These are phyloP conservation scores for Lagocephalus sceleratus DNA, from an alignment of 2,797 vertebrate genomes.

Conservation along the genomic window DNA sequence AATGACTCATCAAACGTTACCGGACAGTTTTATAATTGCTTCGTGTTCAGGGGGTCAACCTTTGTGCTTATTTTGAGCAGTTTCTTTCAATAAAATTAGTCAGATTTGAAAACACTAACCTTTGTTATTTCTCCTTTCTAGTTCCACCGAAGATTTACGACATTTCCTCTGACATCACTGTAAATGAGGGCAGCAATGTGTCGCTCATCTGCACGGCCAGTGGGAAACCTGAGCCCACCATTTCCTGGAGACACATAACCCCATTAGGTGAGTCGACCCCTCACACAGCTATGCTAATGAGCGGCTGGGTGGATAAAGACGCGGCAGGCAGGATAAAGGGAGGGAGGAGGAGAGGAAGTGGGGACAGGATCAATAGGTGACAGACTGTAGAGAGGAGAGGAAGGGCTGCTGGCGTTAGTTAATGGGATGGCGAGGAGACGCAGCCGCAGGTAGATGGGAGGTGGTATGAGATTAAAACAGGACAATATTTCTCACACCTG, in stretches of 20 bases:
- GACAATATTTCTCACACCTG: too few species aligned
- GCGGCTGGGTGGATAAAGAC: slow-evolving; percentile 26
- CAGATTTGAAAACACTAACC: slow-evolving; percentile 45
- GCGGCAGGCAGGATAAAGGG: slow-evolving; percentile 22
- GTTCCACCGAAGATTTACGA: slow-evolving; percentile 97
- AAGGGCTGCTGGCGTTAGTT: too few species aligned
- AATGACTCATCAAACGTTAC: too few species aligned
- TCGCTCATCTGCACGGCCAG: slow-evolving; percentile 93
- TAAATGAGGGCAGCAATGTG: slow-evolving; percentile 95
- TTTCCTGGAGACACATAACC: slow-evolving; percentile 98
- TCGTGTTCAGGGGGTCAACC: too few species aligned
- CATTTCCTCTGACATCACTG: slow-evolving; percentile 87
- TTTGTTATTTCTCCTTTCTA: slow-evolving; percentile 57
- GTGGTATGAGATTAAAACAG: neutral
- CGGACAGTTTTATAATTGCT: too few species aligned
- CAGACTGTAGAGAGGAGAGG: slow-evolving; percentile 10
- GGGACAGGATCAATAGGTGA: slow-evolving; percentile 46
- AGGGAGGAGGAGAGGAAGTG: slow-evolving; percentile 35
- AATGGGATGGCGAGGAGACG: too few species aligned
- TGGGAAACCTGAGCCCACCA: slow-evolving; percentile 93
- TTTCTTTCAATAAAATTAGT: slow-evolving; percentile 10
- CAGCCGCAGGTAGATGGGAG: neutral
- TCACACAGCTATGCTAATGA: slow-evolving; percentile 46
- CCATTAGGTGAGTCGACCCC: slow-evolving; percentile 85
- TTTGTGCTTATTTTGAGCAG: too few species aligned